Evolutionary conservation across 2,113 vertebrate genomes (phyloP).

Genomic region (Danio rerio): DNA sequence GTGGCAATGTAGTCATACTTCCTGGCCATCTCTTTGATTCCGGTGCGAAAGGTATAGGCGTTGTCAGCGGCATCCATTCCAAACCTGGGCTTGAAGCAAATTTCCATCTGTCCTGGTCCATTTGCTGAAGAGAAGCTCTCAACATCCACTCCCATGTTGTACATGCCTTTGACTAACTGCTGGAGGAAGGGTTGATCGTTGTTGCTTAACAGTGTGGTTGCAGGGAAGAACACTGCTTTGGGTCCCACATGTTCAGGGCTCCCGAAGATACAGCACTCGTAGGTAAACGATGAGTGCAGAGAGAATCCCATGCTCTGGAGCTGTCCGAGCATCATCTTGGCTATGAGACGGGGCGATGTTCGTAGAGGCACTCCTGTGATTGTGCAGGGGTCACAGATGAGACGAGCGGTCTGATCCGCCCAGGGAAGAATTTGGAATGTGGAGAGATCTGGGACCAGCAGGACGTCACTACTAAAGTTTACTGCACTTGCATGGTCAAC

Average conservation of each 20-base stretch:
- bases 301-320: slow-evolving; percentile 86
- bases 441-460: slow-evolving; percentile 87
- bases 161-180: slow-evolving; percentile 90
- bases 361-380: slow-evolving; percentile 81
- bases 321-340: slow-evolving; percentile 84
- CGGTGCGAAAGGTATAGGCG: slow-evolving; percentile 91
- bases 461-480: slow-evolving; percentile 88
- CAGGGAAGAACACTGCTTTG: slow-evolving; percentile 87
- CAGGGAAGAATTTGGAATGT: slow-evolving; percentile 88
- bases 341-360: slow-evolving; percentile 88
- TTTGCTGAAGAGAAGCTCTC: slow-evolving; percentile 90
- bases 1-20: slow-evolving; percentile 89
- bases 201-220: slow-evolving; percentile 84
- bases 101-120: slow-evolving; percentile 91
- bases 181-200: slow-evolving; percentile 90
- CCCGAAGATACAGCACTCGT: slow-evolving; percentile 89
- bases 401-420: slow-evolving; percentile 87
- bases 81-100: slow-evolving; percentile 87
- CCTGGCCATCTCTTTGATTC: slow-evolving; percentile 91
- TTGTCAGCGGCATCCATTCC: slow-evolving; percentile 87
- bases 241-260: slow-evolving; percentile 84
- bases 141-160: slow-evolving; percentile 86
- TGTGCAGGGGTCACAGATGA: slow-evolving; percentile 91
- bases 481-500: slow-evolving; percentile 82
- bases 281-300: slow-evolving; percentile 86